Evolutionary conservation across 2,888 invertebrate genomes (phyloP).

Genomic region (Blomia tropicalis): DNA sequence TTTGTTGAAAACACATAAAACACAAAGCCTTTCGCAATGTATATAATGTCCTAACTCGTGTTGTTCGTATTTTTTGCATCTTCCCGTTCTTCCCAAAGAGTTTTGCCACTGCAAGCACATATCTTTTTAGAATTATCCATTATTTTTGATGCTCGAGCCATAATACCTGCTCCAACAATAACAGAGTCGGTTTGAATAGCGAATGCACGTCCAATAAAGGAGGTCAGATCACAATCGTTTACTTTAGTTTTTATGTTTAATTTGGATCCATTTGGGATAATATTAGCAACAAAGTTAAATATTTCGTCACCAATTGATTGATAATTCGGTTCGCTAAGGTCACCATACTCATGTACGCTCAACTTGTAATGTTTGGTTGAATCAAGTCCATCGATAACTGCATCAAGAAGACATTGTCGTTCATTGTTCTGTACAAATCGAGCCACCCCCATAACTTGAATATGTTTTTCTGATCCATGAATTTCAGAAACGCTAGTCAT

Average conservation of each 20-base stretch:
- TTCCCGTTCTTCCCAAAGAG: constrained; percentile 25
- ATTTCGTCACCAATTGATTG: constrained; percentile 16
- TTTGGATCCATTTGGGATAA: background rate
- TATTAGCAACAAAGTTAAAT: background rate
- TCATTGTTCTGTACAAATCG: constrained; percentile 20
- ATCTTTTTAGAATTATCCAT: constrained; percentile 22
- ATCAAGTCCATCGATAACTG: constrained; percentile 22
- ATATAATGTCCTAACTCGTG: too few species aligned
- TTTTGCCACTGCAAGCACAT: constrained; percentile 24
- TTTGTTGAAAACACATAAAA: too few species aligned
- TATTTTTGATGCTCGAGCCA: constrained; percentile 25
- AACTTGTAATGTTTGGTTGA: constrained; percentile 3
- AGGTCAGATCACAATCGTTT: constrained; percentile 16
- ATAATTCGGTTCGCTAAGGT: constrained; percentile 18
- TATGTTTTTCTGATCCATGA: constrained; percentile 5
- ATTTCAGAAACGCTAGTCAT: constrained; percentile 23
- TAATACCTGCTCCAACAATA: constrained; percentile 22
- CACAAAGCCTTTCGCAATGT: too few species aligned
- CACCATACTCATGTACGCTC: constrained; percentile 24
- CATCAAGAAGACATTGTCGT: constrained; percentile 24
- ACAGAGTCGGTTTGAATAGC: constrained; percentile 1
- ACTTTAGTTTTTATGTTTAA: constrained; percentile 13
- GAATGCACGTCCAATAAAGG: constrained; percentile 23
- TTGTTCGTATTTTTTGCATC: too few species aligned
- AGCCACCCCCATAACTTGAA: constrained; percentile 21